Base-by-base conservation (phyloP, 2,113 vertebrate species). In the Cyanistes caeruleus region DNA sequence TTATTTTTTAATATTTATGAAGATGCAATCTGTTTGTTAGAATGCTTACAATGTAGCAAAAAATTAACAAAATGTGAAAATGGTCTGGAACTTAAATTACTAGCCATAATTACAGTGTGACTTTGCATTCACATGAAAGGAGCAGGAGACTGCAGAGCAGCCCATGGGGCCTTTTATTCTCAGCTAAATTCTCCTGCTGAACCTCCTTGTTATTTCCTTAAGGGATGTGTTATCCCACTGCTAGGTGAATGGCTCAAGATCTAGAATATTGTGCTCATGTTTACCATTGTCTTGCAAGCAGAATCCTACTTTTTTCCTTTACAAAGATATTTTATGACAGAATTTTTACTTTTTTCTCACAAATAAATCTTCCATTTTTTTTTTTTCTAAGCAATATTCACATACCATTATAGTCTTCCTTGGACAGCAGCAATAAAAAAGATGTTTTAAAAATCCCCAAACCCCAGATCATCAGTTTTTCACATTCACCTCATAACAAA, bases 1-100 rank as follows among this genome's bases (percentile, higher is more conserved):
- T 89, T 89, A 67, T 83, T 95, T 89, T 89, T 80, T 39, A 92
- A 75, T 89, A 84, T 85, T 93, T 93, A 84, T 89, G 87, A 85
- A 82, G 67, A 53, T 43, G 31, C 15, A 90, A 27, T 59, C 43
- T 76, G 9, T 81, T 80, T 83, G 30, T 53, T 78, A 37, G 13
- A 56, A 5, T 85, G 51, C 25, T 72, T 72, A 64, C 4, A 73
- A 31, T 48, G 55, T 55, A 85, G 60, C 37, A 90, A 88, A 82
- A 96, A 83, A 56, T 39, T 94, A 87, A 52, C 35, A 93, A 89
- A 93, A 55, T 41, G 3, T 62, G 33, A 72, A 41, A 67, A 35
- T 55, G 28, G 8, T 67, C 49, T 87, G 58, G 74, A 80, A 77
- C n/a, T 28, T 70, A 91, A 94, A 74, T 84, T 91, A 58, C 46